Conservation (phyloP, 92 coral and sea anemone genomes). For the Siderastrea radians region DNA sequence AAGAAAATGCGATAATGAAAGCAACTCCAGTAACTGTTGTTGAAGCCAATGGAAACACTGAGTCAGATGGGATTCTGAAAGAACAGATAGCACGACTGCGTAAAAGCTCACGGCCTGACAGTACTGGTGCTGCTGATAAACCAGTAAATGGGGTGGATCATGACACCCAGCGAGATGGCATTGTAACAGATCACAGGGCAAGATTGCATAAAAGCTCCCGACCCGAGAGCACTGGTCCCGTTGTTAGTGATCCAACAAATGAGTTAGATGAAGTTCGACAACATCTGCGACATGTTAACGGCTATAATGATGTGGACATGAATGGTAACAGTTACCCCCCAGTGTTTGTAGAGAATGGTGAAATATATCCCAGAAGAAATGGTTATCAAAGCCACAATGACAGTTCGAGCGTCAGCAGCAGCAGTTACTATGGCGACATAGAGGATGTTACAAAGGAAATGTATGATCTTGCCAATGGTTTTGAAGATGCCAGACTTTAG, state of each 20-base stretch:
- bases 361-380: slow-evolving; percentile 27
- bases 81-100: slow-evolving; percentile 77
- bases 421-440: slow-evolving; percentile 90
- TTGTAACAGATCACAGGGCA: slow-evolving; percentile 64
- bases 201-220: slow-evolving; percentile 48
- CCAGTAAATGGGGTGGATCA: slow-evolving; percentile 3
- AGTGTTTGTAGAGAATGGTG: slow-evolving; percentile 26
- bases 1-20: slow-evolving; percentile 46
- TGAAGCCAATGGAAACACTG: slow-evolving; percentile 43
- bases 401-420: slow-evolving; percentile 81
- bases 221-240: neutral
- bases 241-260: neutral
- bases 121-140: neutral
- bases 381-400: slow-evolving; percentile 51
- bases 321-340: slow-evolving; percentile 9
- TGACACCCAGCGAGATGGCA: slow-evolving; percentile 61
- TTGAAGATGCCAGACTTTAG: slow-evolving; percentile 73
- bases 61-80: slow-evolving; percentile 65
- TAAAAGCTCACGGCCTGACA: slow-evolving; percentile 31
- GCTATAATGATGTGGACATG: slow-evolving; percentile 17
- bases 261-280: slow-evolving; percentile 73
- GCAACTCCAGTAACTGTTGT: slow-evolving; percentile 29
- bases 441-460: slow-evolving; percentile 92
- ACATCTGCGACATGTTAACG: slow-evolving; percentile 71
- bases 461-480: slow-evolving; percentile 77